phyloP scores from a whole-genome alignment of 2,888 invertebrate species.

The Vesta saturnalis region DNA sequence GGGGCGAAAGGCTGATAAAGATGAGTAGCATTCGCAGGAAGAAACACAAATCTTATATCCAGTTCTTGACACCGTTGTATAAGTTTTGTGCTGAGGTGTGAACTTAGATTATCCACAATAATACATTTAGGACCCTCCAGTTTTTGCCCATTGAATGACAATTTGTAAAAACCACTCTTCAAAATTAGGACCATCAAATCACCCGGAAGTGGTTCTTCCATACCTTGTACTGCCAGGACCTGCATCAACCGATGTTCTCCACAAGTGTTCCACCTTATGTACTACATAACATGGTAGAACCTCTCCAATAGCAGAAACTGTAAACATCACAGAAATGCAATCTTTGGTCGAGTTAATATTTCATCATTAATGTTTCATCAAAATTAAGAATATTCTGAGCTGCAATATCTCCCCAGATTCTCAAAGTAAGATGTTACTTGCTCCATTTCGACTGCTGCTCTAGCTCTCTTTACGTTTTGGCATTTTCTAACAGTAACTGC shows the following conservation, averaged over 20 bases:
- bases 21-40: too few species aligned
- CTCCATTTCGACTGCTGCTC: neutral
- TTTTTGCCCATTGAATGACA: slow-evolving; percentile 3
- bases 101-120: slow-evolving; percentile 8
- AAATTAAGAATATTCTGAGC: neutral
- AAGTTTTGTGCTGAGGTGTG: neutral
- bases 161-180: neutral
- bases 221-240: neutral
- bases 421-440: slow-evolving; percentile 3
- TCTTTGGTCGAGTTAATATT: neutral
- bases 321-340: slow-evolving; percentile 1
- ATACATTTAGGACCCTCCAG: slow-evolving; percentile 4
- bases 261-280: neutral
- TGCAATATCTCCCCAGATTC: neutral
- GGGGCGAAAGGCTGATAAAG: too few species aligned
- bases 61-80: neutral
- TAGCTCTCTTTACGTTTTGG: neutral
- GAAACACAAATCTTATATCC: neutral
- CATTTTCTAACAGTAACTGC: neutral
- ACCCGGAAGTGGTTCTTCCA: neutral
- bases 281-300: neutral
- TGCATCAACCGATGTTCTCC: neutral
- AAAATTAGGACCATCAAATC: neutral
- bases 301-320: slow-evolving; percentile 1
- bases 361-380: neutral